Evolutionary conservation across 2,888 invertebrate species (phyloP).

Genomic region (Malacosoma neustria): DNA sequence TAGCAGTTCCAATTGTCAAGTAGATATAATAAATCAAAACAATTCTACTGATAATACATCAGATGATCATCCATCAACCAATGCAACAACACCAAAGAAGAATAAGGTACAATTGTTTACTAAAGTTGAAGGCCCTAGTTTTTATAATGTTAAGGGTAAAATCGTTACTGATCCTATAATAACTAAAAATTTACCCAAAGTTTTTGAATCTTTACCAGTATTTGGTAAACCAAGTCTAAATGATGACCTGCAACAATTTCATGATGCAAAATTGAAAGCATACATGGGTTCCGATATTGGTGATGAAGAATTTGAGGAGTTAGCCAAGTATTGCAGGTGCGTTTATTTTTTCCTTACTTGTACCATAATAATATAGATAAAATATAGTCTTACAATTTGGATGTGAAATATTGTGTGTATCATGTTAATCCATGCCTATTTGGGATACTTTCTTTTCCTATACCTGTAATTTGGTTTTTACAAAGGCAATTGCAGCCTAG

Average conservation of each 20-base stretch:
- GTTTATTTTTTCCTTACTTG: no score
- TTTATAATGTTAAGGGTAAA: slow-evolving; percentile 32
- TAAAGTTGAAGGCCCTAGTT: slow-evolving; percentile 30
- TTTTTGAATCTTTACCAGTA: slow-evolving; percentile 43
- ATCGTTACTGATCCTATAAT: slow-evolving; percentile 39
- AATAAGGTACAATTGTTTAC: slow-evolving; percentile 25
- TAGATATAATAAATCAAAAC: no score
- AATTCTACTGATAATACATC: no score
- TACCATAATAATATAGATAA: no score
- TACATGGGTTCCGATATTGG: slow-evolving; percentile 45
- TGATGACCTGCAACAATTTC: slow-evolving; percentile 24
- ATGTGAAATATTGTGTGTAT: no score
- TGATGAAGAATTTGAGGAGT: slow-evolving; percentile 46
- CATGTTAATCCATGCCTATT: no score
- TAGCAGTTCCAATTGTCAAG: no score
- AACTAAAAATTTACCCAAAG: slow-evolving; percentile 35
- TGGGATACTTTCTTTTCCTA: no score
- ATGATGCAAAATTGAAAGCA: slow-evolving; percentile 32
- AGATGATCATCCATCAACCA: neutral
- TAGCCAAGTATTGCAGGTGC: slow-evolving; percentile 64
- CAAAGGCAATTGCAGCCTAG: no score
- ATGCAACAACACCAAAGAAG: slow-evolving; percentile 4
- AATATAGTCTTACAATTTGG: no score
- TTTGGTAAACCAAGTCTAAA: slow-evolving; percentile 28
- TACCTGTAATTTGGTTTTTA: no score